phyloP scores from a whole-genome alignment of 2,888 invertebrate genomes.

The Diaperis boleti region DNA sequence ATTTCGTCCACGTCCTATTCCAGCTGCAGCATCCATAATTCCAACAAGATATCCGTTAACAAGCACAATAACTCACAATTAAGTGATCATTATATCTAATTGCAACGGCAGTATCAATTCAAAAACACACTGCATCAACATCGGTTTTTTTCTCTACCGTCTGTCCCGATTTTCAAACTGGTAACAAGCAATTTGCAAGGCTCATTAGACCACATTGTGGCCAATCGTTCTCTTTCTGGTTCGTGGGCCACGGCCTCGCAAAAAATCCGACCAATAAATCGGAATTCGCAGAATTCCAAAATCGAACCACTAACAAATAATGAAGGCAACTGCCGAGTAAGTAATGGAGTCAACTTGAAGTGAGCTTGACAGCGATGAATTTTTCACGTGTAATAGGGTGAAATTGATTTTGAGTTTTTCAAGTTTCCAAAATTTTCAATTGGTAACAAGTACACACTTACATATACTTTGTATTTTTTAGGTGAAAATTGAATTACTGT shows the following conservation, averaged over 20 bases:
- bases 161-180: constrained; percentile 61
- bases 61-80: constrained; percentile 66
- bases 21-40: constrained; percentile 58
- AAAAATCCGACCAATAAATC: constrained; percentile 56
- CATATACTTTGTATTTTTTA: too few species aligned
- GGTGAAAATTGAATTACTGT: too few species aligned
- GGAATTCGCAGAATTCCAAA: constrained; percentile 61
- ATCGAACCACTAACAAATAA: constrained; percentile 62
- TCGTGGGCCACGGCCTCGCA: constrained; percentile 34
- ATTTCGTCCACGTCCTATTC: constrained; percentile 27
- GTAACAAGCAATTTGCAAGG: constrained; percentile 66
- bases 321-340: constrained; percentile 56
- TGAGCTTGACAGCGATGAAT: constrained; percentile 52
- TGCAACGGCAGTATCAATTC: constrained; percentile 62
- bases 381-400: too few species aligned
- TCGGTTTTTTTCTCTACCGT: constrained; percentile 47
- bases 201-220: constrained; percentile 58
- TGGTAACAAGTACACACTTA: too few species aligned
- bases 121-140: constrained; percentile 52
- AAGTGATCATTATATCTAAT: constrained; percentile 65
- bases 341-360: constrained; percentile 51
- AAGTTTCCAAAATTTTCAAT: too few species aligned
- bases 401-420: too few species aligned
- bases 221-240: constrained; percentile 40
- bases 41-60: constrained; percentile 63